phyloP scores from a whole-genome alignment of 2,797 vertebrate genomes.

The Acanthornis magna region DNA sequence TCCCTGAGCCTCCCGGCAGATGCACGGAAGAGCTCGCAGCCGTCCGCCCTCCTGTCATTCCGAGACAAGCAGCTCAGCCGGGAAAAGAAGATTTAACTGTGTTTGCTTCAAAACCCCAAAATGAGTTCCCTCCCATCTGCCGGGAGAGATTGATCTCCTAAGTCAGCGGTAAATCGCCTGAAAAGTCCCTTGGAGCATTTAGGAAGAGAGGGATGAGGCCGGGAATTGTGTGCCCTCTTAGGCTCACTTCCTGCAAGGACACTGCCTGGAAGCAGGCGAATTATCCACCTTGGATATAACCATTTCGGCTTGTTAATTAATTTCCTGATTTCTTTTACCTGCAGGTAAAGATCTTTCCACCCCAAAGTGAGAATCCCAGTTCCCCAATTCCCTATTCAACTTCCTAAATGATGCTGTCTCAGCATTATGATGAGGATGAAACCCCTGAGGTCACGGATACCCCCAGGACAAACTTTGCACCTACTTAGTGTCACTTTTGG shows the following conservation, averaged over 20 bases:
- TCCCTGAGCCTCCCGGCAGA: accelerated
- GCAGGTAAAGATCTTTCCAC: neutral
- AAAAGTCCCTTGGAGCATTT: neutral
- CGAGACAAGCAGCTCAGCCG: constrained; percentile 24
- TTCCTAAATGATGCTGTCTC: neutral
- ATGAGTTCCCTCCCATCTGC: constrained; percentile 36
- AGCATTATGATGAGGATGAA: accelerated
- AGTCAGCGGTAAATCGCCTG: constrained; percentile 21
- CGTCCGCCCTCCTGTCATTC: neutral
- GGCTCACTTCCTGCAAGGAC: neutral
- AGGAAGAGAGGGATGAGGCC: neutral
- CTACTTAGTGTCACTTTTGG: neutral
- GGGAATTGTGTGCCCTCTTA: neutral
- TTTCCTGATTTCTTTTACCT: neutral
- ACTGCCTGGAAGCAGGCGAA: neutral
- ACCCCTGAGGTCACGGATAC: accelerated
- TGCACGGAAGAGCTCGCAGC: neutral
- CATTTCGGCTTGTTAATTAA: neutral
- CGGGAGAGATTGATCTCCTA: constrained; percentile 21
- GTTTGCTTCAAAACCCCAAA: constrained; percentile 51
- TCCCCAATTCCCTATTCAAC: neutral
- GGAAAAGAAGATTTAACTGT: constrained; percentile 42
- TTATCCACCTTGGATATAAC: accelerated
- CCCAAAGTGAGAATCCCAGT: neutral
- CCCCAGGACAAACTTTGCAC: neutral